Percentiles rank a stretch among this genome's conserved stretches.
Evolutionary conservation across 2,113 vertebrate species (phyloP).

Genomic region (Saimiri boliviensis): DNA sequence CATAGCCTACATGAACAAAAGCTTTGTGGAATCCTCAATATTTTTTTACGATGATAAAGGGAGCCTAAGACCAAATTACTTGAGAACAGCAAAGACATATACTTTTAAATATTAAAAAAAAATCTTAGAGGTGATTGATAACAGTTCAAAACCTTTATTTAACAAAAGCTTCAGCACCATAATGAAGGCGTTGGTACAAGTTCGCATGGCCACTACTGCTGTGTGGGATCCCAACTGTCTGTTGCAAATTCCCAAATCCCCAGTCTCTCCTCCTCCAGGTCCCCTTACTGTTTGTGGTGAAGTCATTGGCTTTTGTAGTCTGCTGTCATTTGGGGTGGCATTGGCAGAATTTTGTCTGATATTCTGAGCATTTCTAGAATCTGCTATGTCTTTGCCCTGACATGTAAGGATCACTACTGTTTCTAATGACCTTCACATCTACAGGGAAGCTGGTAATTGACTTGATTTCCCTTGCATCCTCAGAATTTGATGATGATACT

Average conservation of each 20-base stretch:
- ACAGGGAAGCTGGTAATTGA: neutral
- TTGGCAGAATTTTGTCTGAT: no score
- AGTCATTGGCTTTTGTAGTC: neutral
- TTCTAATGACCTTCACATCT: neutral
- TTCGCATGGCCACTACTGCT: neutral
- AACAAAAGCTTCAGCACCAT: neutral
- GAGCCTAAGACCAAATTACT: neutral
- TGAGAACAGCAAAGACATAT: neutral
- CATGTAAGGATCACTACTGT: neutral
- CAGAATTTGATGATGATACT: neutral
- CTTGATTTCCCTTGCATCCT: neutral
- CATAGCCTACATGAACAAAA: neutral
- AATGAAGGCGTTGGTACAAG: no score
- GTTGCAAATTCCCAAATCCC: neutral
- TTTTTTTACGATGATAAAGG: neutral
- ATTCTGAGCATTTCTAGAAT: no score
- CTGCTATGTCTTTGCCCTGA: neutral
- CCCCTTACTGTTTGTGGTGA: neutral
- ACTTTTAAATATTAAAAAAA: neutral
- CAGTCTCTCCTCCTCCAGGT: neutral
- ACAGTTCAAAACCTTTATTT: neutral
- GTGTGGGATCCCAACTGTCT: no score
- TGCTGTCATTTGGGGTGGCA: rapidly evolving
- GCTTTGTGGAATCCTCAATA: neutral
- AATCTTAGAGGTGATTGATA: neutral